Base-by-base conservation (phyloP, 2,888 invertebrate species). In the Anthophora plumipes region DNA sequence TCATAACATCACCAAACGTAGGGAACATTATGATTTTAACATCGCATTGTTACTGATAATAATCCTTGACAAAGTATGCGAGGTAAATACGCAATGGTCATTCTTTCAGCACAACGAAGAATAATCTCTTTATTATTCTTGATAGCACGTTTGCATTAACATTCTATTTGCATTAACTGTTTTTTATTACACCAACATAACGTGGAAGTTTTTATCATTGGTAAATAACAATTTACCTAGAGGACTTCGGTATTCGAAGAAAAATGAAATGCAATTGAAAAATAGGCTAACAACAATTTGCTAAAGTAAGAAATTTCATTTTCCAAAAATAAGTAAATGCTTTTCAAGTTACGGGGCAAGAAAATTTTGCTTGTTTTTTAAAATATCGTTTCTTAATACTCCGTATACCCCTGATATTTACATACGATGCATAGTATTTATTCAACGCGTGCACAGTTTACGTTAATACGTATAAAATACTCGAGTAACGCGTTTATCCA, bases 61-160 rank as follows among this genome's bases (percentile, higher is more conserved):
- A 41, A 63, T 55, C 63, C 70, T 70, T 63, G 71, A 31, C 39
- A 55, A 63, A 9, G n/a, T 48, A 57, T 55, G 55, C 63, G 20
- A 57, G 25, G 25, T 57, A 63, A 70, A 70, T 63, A 25, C 31
- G 0, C 12, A 39, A 55, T 61, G 54, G 11, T 69, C 41, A 22
- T 57, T 37, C 17, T 57, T 22, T 39, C 17, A 64, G 46, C 22
- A 39, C 46, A n/a, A 6, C n/a, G 7, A 70, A 48, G 61, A 20
- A 68, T 60, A 54, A 75, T 75, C 61, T 69, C 39, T 70, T 75
- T 39, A 17, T 75, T 75, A 75, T 75, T 69, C 69, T 69, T 12
- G 43, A 22, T 60, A 68, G 60, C 60, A 14, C 25, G 52, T 6
- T 31, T 31, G 31, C 31, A 31, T 31, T 31, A 31, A 31, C n/a